A percentile compares a stretch with the other conserved stretches of the same genome.
These are phyloP conservation scores for Brachionus manjavacas DNA, from an alignment of 1,140 invertebrate species.

Conservation along the genomic window DNA sequence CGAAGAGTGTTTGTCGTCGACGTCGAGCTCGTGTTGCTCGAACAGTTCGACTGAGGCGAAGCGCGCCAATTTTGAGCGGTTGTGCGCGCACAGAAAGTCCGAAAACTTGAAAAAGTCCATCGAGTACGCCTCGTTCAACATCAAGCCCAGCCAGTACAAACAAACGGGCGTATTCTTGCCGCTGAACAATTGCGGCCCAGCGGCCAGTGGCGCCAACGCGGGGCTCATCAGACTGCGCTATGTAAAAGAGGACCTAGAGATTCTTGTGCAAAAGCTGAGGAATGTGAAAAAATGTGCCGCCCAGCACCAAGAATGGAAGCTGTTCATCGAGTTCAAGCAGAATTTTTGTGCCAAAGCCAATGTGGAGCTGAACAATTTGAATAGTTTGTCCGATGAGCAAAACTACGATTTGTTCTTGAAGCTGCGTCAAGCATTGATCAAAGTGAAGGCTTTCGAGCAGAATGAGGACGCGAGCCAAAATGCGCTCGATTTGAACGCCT, in stretches of 20 bases:
- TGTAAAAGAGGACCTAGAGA: constrained; percentile 24
- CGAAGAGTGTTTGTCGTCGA: background rate
- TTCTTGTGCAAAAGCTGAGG: constrained; percentile 16
- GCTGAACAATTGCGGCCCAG: background rate
- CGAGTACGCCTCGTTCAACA: constrained; percentile 23
- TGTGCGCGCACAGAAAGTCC: too few species aligned
- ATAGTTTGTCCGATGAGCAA: background rate
- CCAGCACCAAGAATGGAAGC: background rate
- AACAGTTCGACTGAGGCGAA: background rate
- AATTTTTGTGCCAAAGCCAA: background rate
- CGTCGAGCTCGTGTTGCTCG: background rate
- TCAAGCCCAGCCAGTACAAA: constrained; percentile 34
- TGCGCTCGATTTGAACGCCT: background rate
- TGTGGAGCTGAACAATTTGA: background rate
- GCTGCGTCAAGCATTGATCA: background rate
- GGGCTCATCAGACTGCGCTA: background rate
- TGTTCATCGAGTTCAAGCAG: background rate
- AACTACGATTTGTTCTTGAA: constrained; percentile 1
- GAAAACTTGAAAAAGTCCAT: background rate
- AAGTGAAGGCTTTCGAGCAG: background rate
- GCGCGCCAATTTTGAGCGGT: background rate
- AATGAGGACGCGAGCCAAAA: background rate
- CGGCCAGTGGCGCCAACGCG: background rate
- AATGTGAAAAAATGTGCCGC: background rate
- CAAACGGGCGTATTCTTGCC: constrained; percentile 30